These are phyloP conservation scores for Psephotus haematonotus DNA, from an alignment of 2,113 vertebrate genomes.

Conservation along the genomic window DNA sequence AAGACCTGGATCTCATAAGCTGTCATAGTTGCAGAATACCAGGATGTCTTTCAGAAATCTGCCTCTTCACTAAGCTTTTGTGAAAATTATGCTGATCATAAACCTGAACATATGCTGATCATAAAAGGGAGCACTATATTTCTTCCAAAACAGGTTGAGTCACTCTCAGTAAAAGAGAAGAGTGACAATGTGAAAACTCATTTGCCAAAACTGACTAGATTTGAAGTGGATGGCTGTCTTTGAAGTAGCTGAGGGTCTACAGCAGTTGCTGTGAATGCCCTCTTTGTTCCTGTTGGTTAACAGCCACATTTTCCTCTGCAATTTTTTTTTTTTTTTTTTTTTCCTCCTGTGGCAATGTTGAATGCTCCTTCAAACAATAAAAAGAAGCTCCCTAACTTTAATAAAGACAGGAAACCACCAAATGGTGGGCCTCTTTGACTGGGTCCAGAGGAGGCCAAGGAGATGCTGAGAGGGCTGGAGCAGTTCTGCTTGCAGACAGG, in stretches of 20 bases:
- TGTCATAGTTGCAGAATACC: not conserved
- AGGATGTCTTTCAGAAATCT: not conserved
- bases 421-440: not conserved
- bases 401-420: not conserved
- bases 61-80: not conserved
- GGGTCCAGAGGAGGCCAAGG: not conserved
- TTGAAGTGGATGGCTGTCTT: not conserved
- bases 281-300: not conserved
- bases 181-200: not conserved
- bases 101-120: slow-evolving; percentile 25
- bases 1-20: not conserved
- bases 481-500: not conserved
- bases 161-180: not conserved
- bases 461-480: not conserved
- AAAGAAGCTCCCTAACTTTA: not conserved
- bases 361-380: not conserved
- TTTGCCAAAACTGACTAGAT: not conserved
- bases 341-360: not conserved
- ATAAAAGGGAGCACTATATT: not conserved
- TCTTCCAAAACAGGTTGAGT: slow-evolving; percentile 18
- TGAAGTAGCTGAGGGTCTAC: not conserved
- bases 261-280: not conserved
- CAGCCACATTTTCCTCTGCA: not conserved
- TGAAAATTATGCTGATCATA: slow-evolving; percentile 19
- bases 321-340: not conserved